These are phyloP conservation scores for Molossus alvarezi DNA, from an alignment of 2,797 vertebrate species.

Conservation along the genomic window DNA sequence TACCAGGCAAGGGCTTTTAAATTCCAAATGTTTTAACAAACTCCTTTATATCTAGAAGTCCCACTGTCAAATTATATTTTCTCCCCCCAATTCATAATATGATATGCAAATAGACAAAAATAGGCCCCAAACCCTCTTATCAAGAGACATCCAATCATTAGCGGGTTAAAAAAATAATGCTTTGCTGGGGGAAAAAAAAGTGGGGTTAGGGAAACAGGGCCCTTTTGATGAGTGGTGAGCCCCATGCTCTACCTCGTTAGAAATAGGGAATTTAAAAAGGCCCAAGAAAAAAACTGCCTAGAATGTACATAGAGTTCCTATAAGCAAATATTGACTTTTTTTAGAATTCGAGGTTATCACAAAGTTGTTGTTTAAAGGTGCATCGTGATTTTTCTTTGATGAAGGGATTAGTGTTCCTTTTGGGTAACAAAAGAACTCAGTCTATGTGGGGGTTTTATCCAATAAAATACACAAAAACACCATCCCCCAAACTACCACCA, in stretches of 20 bases:
- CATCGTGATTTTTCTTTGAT: conserved; percentile 33
- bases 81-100: conserved; percentile 4
- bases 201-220: neutral
- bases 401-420: neutral
- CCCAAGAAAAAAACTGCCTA: neutral
- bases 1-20: conserved; percentile 65
- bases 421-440: neutral
- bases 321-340: conserved; percentile 69
- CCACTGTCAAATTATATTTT: neutral
- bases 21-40: conserved; percentile 71
- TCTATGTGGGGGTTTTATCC: neutral
- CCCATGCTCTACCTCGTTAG: neutral
- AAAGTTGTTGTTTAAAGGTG: conserved; percentile 77
- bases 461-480: neutral
- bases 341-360: conserved; percentile 75
- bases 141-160: neutral
- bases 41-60: conserved; percentile 49
- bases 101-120: conserved; percentile 9
- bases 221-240: neutral
- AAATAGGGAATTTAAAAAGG: conserved; percentile 61
- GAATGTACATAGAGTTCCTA: conserved; percentile 33
- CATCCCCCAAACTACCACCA: neutral
- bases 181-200: neutral
- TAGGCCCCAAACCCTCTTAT: neutral
- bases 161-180: conserved; percentile 49